Base-by-base conservation (phyloP, 1,140 invertebrate species). In the Caenorhabditis brenneri region DNA sequence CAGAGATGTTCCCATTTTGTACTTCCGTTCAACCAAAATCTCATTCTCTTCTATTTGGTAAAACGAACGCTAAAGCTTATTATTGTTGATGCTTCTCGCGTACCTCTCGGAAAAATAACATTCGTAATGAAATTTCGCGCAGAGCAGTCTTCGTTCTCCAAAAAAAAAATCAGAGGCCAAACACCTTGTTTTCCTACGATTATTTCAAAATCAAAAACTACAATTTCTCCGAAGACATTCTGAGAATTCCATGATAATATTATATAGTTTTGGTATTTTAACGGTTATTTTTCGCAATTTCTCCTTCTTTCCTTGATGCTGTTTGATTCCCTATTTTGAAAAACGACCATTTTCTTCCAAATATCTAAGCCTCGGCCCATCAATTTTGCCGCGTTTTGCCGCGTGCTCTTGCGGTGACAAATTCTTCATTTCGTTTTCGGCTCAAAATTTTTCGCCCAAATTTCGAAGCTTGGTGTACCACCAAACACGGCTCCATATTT, bases 161-260 rank as follows among this genome's bases (percentile, higher is more conserved):
- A 65, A 33, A 65, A 65, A 24, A 33, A 65, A 65, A 65, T 65
- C 58, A 65, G 58, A 65, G 58, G 58, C 58, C 58, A 65, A 65
- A 65, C 58, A 65, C 58, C 58, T 65, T 65, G 29, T 65, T 65
- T 36, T 36, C 19, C 19, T 31, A 19, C 6, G 24, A 58, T 58
- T 51, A 51, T 51, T 51, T 19, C n/a, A 51, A 58, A 9, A 58
- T 58, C 53, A 65, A 65, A 65, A 55, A 55, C 15, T 27, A 29
- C 9, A 29, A 27, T 55, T 27, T 15, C 22, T 58, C 6, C 9
- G 22, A 4, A 27, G 7, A 15, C 10, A 15, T 58, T 58, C 53
- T 10, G 1, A 29, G 53, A 58, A 29, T 65, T 65, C 29, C 22
- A 58, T 29, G 29, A 29, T n/a, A 29, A 58, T 7, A 58, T 27